Percentiles rank a stretch among this genome's conserved stretches.
phyloP scores from a whole-genome alignment of 2,888 invertebrate species.

The Metacarcinus magister region DNA sequence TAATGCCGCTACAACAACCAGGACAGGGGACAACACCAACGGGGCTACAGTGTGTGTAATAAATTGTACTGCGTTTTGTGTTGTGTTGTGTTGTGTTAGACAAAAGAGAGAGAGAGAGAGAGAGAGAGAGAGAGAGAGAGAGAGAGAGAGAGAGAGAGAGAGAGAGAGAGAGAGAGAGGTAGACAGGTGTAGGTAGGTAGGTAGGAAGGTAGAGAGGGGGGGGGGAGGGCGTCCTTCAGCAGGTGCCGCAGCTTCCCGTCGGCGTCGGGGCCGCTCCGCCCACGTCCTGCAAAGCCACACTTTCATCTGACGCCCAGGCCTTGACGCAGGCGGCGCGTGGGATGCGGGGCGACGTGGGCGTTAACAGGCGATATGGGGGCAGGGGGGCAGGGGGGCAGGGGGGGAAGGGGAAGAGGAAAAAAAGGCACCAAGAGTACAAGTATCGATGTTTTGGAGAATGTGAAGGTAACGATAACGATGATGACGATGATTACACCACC shows the following conservation, averaged over 20 bases:
- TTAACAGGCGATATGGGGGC: background rate
- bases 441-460: background rate
- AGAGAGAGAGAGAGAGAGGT: slow-evolving; percentile 42
- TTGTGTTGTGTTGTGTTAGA: slow-evolving; percentile 50
- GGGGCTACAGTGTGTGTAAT: background rate
- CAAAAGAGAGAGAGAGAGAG: slow-evolving; percentile 55
- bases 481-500: background rate
- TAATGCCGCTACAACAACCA: no score
- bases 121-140: slow-evolving; percentile 55
- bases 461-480: background rate
- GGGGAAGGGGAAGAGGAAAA: background rate
- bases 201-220: background rate
- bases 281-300: background rate
- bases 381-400: background rate
- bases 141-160: slow-evolving; percentile 54
- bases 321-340: background rate
- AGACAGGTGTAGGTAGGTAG: background rate
- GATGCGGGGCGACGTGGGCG: background rate
- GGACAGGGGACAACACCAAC: no score
- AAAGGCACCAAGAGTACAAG: background rate
- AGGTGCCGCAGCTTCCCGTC: slow-evolving; percentile 13
- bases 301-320: background rate
- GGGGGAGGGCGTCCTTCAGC: background rate
- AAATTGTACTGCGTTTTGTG: background rate
- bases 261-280: background rate